These are phyloP conservation scores for Drosophila chauvacae DNA, from an alignment of 1,140 invertebrate species.

Conservation along the genomic window DNA sequence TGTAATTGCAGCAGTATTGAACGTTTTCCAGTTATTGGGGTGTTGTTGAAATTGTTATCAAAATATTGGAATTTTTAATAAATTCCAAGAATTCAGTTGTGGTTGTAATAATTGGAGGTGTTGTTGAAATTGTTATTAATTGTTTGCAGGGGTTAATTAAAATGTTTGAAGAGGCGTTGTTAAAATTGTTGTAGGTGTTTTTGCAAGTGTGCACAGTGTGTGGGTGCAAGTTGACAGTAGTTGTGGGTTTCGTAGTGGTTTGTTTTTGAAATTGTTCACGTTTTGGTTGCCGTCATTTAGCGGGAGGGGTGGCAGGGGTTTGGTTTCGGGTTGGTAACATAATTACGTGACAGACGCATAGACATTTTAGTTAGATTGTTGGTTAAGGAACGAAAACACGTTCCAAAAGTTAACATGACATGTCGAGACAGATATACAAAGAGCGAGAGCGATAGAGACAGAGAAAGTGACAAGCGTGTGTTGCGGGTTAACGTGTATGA, in stretches of 20 bases:
- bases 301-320: constrained; percentile 20
- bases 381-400: constrained; percentile 60
- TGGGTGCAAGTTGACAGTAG: constrained; percentile 5
- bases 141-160: not conserved
- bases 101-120: not conserved
- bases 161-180: not conserved
- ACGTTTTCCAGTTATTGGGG: not conserved
- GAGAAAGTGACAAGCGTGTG: constrained; percentile 47
- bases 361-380: constrained; percentile 59
- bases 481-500: constrained; percentile 19
- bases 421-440: constrained; percentile 18
- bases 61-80: not conserved
- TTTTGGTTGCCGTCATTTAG: constrained; percentile 30
- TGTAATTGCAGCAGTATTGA: constrained; percentile 2
- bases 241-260: constrained; percentile 21
- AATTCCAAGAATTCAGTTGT: not conserved
- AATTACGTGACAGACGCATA: constrained; percentile 63
- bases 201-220: constrained; percentile 2
- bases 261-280: constrained; percentile 36
- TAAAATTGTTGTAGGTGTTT: constrained; percentile 1
- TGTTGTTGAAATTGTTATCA: not conserved
- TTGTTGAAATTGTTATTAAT: not conserved
- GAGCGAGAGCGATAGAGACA: constrained; percentile 17
- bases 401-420: constrained; percentile 67
- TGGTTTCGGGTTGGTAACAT: constrained; percentile 40